Conservation (phyloP, 1,140 invertebrate genomes). For the Dolichoris vasculosae region DNA sequence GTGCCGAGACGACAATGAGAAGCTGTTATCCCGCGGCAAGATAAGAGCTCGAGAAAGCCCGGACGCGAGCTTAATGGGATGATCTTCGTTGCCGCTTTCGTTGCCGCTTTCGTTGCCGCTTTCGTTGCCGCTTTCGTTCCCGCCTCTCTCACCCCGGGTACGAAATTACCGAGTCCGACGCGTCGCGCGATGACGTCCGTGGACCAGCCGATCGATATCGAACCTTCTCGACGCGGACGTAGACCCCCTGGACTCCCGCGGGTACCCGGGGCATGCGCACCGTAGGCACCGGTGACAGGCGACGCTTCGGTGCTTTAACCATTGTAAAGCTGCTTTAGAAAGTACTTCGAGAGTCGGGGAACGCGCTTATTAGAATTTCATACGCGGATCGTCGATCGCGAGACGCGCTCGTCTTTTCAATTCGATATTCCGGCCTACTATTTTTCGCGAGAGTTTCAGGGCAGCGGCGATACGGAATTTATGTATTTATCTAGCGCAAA, state of each 20-base stretch:
- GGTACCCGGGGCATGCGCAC: neutral
- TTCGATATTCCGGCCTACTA: neutral
- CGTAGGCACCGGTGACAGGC: too few species aligned
- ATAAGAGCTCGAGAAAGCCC: neutral
- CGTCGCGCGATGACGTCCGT: slow-evolving; percentile 10
- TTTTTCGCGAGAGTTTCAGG: neutral
- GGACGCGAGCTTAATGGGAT: neutral
- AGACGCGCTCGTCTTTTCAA: neutral
- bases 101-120: neutral
- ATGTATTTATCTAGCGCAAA: too few species aligned
- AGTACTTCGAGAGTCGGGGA: neutral
- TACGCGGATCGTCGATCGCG: neutral
- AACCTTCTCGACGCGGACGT: neutral
- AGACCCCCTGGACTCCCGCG: neutral
- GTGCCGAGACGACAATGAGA: neutral
- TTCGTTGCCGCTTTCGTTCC: too few species aligned
- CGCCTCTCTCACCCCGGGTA: too few species aligned
- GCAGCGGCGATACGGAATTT: neutral
- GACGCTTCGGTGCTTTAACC: too few species aligned
- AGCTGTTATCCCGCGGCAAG: neutral
- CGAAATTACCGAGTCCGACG: neutral
- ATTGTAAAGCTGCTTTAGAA: neutral
- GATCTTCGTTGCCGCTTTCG: neutral
- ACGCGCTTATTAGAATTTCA: neutral
- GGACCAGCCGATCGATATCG: slow-evolving; percentile 26